A percentile compares a stretch with the other conserved stretches of the same genome.
phyloP scores from a whole-genome alignment of 2,113 vertebrate genomes.

The Pedionomus torquatus region DNA sequence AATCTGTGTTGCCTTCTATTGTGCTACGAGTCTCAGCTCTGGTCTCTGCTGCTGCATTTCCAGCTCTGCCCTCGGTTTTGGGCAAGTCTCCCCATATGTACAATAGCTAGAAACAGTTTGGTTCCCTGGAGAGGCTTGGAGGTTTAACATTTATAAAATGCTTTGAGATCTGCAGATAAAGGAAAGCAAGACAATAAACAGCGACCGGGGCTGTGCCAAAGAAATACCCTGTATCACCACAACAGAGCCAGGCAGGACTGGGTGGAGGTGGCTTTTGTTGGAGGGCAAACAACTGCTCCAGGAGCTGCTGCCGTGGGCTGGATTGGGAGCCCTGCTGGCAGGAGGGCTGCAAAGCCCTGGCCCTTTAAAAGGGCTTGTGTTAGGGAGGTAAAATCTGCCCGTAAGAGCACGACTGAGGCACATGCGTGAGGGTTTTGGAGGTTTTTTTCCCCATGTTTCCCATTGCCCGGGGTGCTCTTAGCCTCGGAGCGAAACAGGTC shows the following conservation, averaged over 20 bases:
- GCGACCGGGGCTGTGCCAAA: not conserved
- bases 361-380: not conserved
- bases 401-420: not conserved
- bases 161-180: slow-evolving; percentile 52
- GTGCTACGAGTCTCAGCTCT: not conserved
- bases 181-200: slow-evolving; percentile 26
- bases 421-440: not conserved
- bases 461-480: not conserved
- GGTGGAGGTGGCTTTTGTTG: slow-evolving; percentile 36
- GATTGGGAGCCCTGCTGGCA: not conserved
- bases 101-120: slow-evolving; percentile 18
- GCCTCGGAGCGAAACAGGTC: not conserved
- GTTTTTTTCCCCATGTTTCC: not conserved
- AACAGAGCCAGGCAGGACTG: not conserved
- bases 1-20: not conserved
- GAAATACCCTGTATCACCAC: not conserved
- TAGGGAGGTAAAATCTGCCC: not conserved
- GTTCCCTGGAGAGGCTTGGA: slow-evolving; percentile 24
- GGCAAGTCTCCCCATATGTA: not conserved
- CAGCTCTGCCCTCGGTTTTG: slow-evolving; percentile 21
- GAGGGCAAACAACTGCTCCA: not conserved
- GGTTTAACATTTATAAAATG: slow-evolving; percentile 42
- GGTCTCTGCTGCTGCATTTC: not conserved
- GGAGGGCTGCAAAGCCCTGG: not conserved
- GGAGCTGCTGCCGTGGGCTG: not conserved